A percentile compares a stretch with the other conserved stretches of the same genome.
phyloP scores from a whole-genome alignment of 2,888 invertebrate genomes.

The Cancer borealis region DNA sequence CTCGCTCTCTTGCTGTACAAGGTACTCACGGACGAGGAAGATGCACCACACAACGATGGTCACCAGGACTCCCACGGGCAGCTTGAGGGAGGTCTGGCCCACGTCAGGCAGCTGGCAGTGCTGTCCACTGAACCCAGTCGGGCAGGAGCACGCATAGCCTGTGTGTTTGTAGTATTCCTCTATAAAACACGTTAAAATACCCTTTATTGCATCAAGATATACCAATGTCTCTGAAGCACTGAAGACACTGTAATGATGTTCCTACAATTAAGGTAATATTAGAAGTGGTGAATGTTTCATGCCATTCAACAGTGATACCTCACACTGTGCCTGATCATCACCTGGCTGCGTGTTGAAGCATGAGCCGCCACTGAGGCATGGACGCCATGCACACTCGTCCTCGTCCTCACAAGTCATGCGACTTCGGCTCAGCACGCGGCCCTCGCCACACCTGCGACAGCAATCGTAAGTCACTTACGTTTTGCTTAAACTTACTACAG shows the following conservation, averaged over 20 bases:
- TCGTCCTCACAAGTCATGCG: constrained; percentile 44
- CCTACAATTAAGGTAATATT: not conserved
- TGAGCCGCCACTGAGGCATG: constrained; percentile 57
- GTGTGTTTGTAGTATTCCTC: not conserved
- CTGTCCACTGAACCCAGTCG: constrained; percentile 57
- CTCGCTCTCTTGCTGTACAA: not conserved
- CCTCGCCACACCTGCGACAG: constrained; percentile 59
- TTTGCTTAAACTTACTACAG: not conserved
- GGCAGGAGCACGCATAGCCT: constrained; percentile 57
- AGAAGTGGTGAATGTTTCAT: not conserved
- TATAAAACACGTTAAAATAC: not conserved
- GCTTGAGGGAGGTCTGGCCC: constrained; percentile 58
- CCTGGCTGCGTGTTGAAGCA: constrained; percentile 61
- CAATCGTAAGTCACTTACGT: not conserved
- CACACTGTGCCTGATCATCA: not conserved
- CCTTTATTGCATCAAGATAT: not conserved
- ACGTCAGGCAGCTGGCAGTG: constrained; percentile 61
- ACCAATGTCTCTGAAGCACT: not conserved
- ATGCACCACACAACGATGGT: constrained; percentile 64
- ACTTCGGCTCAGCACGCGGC: not conserved
- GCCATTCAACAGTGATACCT: not conserved
- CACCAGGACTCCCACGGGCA: constrained; percentile 49
- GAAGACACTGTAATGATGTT: too few species aligned
- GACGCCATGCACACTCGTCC: constrained; percentile 59
- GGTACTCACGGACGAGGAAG: constrained; percentile 60